Evolutionary conservation across 2,797 vertebrate species (phyloP).

Genomic region (Sebastes oblongus): DNA sequence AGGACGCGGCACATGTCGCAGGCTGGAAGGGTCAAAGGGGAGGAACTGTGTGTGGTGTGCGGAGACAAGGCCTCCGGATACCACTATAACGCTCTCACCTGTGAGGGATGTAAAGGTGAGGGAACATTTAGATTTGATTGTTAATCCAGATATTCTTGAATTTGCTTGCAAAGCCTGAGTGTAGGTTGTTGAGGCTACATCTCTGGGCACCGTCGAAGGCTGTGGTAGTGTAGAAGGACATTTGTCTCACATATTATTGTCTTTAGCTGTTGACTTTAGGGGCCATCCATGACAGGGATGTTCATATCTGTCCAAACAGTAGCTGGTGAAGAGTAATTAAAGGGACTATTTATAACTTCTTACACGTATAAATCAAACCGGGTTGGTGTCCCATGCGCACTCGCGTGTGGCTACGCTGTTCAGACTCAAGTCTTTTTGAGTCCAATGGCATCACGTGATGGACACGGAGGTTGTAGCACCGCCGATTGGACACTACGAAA

Average conservation of each 20-base stretch:
- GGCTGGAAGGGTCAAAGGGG: slow-evolving; percentile 88
- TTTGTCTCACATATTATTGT: slow-evolving; percentile 24
- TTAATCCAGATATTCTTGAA: background rate
- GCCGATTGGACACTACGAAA: too few relatives aligned
- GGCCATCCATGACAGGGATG: background rate
- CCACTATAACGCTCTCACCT: slow-evolving; percentile 98
- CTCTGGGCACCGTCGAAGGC: background rate
- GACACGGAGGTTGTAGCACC: too few relatives aligned
- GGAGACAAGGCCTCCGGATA: slow-evolving; percentile 98
- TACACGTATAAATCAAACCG: too few relatives aligned
- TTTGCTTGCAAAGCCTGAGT: background rate
- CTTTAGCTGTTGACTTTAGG: slow-evolving; percentile 13
- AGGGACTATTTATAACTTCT: too few relatives aligned
- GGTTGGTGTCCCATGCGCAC: too few relatives aligned
- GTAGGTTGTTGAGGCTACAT: background rate
- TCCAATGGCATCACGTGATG: too few relatives aligned
- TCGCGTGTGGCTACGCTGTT: too few relatives aligned
- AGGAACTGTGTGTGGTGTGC: slow-evolving; percentile 96
- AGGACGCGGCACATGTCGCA: slow-evolving; percentile 85
- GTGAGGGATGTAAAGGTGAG: slow-evolving; percentile 98
- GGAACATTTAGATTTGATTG: too few relatives aligned
- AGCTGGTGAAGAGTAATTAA: background rate
- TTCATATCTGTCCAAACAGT: slow-evolving; percentile 21
- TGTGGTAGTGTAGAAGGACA: background rate
- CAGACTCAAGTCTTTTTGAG: too few relatives aligned